Conservation (phyloP, 2,888 invertebrate species). For the Drosophila cognata region DNA sequence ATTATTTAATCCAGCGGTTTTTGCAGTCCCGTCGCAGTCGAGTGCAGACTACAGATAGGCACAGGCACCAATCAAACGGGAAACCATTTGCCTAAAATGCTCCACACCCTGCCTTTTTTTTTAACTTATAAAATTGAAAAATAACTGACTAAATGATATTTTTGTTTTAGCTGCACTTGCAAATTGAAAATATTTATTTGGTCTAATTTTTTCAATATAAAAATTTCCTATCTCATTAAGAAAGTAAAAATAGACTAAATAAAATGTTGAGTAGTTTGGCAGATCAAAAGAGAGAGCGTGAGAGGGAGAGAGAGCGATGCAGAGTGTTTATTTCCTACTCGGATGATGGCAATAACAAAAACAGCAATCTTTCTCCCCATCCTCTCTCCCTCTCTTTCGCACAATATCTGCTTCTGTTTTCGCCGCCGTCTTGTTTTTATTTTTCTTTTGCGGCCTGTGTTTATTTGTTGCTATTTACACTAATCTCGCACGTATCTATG, state of each 20-base stretch:
- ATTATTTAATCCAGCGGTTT: conserved; percentile 70
- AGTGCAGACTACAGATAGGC: conserved; percentile 44
- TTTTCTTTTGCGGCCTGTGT: conserved; percentile 53
- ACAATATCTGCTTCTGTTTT: conserved; percentile 15
- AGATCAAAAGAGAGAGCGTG: neutral
- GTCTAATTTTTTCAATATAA: neutral
- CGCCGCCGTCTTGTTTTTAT: conserved; percentile 28
- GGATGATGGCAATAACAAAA: conserved; percentile 42
- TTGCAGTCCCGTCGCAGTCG: conserved; percentile 64
- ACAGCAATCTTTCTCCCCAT: conserved; percentile 17
- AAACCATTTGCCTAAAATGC: conserved; percentile 18
- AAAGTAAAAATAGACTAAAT: conserved; percentile 29
- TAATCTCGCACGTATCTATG: conserved; percentile 37
- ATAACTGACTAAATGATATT: neutral
- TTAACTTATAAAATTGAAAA: conserved; percentile 4
- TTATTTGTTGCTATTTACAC: conserved; percentile 61
- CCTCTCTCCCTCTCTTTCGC: conserved; percentile 9
- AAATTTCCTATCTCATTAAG: conserved; percentile 27
- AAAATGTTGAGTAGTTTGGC: conserved; percentile 12
- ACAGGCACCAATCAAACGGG: conserved; percentile 50
- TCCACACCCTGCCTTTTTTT: neutral
- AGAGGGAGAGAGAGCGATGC: neutral
- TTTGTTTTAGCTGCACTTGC: neutral
- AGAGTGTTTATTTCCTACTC: conserved; percentile 53
- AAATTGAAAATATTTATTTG: neutral